Evolutionary conservation across 2,797 vertebrate species (phyloP), one percentile per base, ranked within the genome.

Genomic region (Pangasius sanitwongsei): DNA sequence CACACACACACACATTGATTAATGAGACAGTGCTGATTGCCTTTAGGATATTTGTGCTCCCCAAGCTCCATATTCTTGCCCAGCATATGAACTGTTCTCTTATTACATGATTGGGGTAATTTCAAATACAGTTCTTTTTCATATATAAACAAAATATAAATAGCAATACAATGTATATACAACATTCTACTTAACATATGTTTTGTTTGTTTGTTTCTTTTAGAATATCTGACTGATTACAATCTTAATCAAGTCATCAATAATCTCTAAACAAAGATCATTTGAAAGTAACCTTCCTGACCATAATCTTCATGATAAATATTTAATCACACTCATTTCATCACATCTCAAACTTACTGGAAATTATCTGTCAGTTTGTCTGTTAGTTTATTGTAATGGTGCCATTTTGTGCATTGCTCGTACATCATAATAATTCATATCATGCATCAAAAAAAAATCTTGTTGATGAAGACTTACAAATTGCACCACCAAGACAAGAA

Each of bases 401-500:
- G 50, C 50, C 9, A 31, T 70, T 82, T 44, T 44, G 9, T 57
- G 44, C 63, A 57, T 23, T 44, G 37, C 34, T 44, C 37, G n/a
- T 57, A 53, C 53, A 44, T 11, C n/a, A 69, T 53, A 74, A 61
- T 25, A 59, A 74, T 15, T 83, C 80, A 63, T 50, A 37, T 48
- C 34, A 48, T 65, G 53, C 23, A 72, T 75, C 44, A 41, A 37
- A 70, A 37, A 70, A 44, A 89, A 72, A 63, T 80, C 67, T 77
- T 91, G 83, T 81, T 90, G 86, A 88, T 74, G 37, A 88, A 72
- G 77, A 83, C 37, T 83, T 83, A 77, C 3, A 67, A 90, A 72
- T 85, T 53, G 48, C n/a, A 55, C 48, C 44, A 85, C 65, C 74
- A 89, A 70, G 75, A 82, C 6, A 78, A 85, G 74, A 90, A 91